Conservation (phyloP, 1,140 invertebrate species). For the Dryas iulia region DNA sequence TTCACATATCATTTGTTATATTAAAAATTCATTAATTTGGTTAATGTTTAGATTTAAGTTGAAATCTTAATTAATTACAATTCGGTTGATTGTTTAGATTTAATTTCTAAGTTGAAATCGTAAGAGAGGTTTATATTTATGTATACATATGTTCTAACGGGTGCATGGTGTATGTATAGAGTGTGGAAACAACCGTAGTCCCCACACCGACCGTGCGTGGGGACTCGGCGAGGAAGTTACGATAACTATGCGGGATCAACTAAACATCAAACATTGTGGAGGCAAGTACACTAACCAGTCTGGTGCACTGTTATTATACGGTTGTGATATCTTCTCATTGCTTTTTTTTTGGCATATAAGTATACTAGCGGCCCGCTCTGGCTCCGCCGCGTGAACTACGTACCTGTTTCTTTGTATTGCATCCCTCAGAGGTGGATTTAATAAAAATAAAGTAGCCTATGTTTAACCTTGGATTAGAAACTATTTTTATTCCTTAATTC, state of each 20-base stretch:
- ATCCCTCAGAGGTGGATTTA: no score
- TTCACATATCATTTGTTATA: background rate
- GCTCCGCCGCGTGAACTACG: no score
- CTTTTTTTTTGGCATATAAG: no score
- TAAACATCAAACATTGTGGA: conserved; percentile 44
- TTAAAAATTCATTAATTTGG: background rate
- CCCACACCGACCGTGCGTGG: conserved; percentile 61
- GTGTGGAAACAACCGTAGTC: conserved; percentile 49
- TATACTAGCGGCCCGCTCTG: no score
- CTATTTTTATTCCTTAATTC: no score
- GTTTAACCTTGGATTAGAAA: no score
- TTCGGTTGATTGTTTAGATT: no score
- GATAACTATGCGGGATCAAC: conserved; percentile 51
- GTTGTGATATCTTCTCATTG: background rate
- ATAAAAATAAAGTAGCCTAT: no score
- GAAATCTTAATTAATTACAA: no score
- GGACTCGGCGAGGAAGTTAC: conserved; percentile 60
- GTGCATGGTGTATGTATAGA: conserved; percentile 50
- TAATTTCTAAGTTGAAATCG: background rate
- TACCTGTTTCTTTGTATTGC: no score
- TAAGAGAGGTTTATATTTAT: background rate
- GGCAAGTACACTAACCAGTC: conserved; percentile 42
- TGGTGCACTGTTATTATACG: background rate
- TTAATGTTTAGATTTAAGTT: no score
- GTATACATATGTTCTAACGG: conserved; percentile 32